Evolutionary conservation across 2,888 invertebrate genomes (phyloP), one percentile per base, ranked within the genome.

Genomic region (Synergus umbraculus): DNA sequence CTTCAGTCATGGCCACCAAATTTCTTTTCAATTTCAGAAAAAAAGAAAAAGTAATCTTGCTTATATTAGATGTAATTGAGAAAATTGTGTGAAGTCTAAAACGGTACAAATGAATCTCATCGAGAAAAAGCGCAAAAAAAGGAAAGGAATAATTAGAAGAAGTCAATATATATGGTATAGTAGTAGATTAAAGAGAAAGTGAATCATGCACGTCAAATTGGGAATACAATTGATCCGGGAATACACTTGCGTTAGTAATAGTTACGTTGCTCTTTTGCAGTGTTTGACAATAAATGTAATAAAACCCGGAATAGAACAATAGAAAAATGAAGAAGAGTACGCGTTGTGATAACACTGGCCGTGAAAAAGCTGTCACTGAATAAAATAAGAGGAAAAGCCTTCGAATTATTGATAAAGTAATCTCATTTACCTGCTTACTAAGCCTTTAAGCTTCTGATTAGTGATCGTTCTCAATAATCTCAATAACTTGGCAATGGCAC

Each of bases 371-470:
- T 49, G 46, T 15, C 22, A 22, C 58, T 7, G 3, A 69, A 69
- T 69, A 44, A 46, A 46, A 22, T 49, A 60, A 22, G 7, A 46
- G 22, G n/a, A 49, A 69, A 46, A 49, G 49, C 46, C 46, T 69
- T 49, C 44, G 8, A 15, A 69, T 65, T 65, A 65, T 43, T 9
- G 43, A n/a, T 65, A 18, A 41, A 43, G 15, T 43, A 69, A 49
- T 46, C 44, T 69, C 7, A 69, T 69, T 69, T 67, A 49, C 22
- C 46, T 49, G 66, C 18, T 66, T 44, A 44, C n/a, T 66, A 18
- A 22, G 22, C 22, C 22, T 22, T 22, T 22, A 22, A 22, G 22
- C 22, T 22, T 22, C 22, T 22, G 22, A 22, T 22, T 22, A 22
- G 22, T 22, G 22, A 22, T 0, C 22, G 0, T 22, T 22, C 22